Conservation (phyloP, 1,140 invertebrate species). For the Parapsyche elsis region DNA sequence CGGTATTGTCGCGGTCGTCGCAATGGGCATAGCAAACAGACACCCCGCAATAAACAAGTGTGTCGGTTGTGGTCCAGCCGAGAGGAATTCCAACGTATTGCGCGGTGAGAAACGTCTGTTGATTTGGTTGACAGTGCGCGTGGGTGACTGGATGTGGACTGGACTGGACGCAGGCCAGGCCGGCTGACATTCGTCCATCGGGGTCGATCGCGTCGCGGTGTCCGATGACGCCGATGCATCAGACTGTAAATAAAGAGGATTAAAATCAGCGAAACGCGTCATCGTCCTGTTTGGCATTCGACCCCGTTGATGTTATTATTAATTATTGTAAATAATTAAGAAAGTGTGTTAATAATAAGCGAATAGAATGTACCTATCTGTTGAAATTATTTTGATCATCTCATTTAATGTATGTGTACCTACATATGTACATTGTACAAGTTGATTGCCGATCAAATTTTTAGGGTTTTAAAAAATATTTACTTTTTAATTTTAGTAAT, state of each 20-base stretch:
- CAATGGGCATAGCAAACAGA: too few relatives aligned
- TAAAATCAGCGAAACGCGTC: background rate
- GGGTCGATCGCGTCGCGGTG: background rate
- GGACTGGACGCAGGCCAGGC: background rate
- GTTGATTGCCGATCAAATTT: too few relatives aligned
- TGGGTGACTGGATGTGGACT: background rate
- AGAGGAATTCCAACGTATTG: constrained; percentile 5
- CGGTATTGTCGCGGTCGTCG: background rate
- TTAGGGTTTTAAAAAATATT: too few relatives aligned
- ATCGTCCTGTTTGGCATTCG: background rate
- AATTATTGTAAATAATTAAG: too few relatives aligned
- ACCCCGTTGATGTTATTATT: too few relatives aligned
- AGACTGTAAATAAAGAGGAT: background rate
- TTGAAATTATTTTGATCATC: too few relatives aligned
- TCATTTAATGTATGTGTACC: too few relatives aligned
- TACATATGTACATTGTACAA: too few relatives aligned
- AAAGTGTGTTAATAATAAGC: too few relatives aligned
- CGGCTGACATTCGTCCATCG: too few relatives aligned
- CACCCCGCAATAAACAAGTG: background rate
- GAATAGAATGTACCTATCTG: too few relatives aligned
- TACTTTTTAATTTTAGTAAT: too few relatives aligned
- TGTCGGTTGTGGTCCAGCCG: background rate
- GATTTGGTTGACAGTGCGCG: constrained; percentile 8
- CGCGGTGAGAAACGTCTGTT: background rate
- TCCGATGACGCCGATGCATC: background rate